Evolutionary conservation across 2,113 vertebrate genomes (phyloP).

Genomic region (Pluvianellus socialis): DNA sequence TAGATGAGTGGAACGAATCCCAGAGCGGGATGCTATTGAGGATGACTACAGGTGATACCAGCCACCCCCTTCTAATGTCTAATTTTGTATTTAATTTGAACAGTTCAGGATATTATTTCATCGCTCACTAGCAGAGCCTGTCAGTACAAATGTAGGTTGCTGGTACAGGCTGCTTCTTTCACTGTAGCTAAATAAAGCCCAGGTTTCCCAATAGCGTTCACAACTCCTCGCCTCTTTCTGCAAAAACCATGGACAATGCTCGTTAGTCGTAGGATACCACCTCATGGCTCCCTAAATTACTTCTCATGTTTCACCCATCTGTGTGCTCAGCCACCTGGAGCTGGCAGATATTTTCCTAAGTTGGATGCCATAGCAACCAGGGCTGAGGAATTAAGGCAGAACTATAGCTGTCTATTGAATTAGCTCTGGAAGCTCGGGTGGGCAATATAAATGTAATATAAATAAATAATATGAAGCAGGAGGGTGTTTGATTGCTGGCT

Average conservation of each 20-base stretch:
- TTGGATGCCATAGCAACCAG: conserved; percentile 59
- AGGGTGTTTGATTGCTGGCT: not conserved
- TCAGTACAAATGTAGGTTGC: not conserved
- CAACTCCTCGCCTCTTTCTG: not conserved
- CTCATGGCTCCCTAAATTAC: not conserved
- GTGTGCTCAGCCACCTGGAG: conserved; percentile 56
- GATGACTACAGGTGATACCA: not conserved
- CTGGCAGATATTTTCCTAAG: conserved; percentile 57
- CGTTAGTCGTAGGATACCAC: not conserved
- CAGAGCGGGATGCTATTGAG: not conserved
- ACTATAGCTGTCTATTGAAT: not conserved
- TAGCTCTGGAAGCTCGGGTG: not conserved
- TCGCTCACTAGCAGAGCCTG: not conserved
- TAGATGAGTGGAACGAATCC: not conserved
- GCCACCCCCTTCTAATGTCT: not conserved
- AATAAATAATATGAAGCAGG: not conserved
- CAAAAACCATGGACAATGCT: not conserved
- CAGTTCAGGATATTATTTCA: not conserved
- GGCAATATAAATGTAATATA: conserved; percentile 4
- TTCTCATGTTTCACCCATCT: not conserved
- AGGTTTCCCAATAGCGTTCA: not conserved
- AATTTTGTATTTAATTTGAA: not conserved
- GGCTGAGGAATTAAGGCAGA: conserved; percentile 30
- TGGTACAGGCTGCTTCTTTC: not conserved
- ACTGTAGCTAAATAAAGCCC: not conserved